These are phyloP conservation scores for Eupithecia insigniata DNA, from an alignment of 2,888 invertebrate species.

Conservation along the genomic window DNA sequence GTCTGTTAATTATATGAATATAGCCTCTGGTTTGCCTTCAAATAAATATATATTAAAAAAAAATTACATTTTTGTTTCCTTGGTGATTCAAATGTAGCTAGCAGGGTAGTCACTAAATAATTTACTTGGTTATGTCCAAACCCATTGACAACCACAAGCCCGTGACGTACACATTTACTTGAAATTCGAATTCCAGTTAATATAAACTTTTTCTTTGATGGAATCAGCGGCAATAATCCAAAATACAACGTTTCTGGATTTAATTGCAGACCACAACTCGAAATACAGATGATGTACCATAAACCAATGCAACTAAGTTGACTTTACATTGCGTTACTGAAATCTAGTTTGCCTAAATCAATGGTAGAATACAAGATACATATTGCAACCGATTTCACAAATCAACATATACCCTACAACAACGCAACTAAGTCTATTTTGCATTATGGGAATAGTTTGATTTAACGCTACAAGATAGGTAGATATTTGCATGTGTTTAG, in stretches of 20 bases:
- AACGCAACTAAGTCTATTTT: conserved; percentile 13
- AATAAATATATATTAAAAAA: no score
- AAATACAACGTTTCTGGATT: conserved; percentile 5
- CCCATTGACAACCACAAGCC: not conserved
- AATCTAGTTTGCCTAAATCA: not conserved
- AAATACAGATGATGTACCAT: not conserved
- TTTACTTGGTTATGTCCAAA: not conserved
- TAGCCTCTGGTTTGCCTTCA: no score
- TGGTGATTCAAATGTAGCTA: no score
- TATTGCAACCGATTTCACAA: not conserved
- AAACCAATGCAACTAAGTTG: not conserved
- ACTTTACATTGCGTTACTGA: not conserved
- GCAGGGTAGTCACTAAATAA: no score
- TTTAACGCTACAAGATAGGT: not conserved
- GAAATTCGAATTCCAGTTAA: not conserved
- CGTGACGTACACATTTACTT: not conserved
- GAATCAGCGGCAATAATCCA: conserved; percentile 5
- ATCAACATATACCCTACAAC: not conserved
- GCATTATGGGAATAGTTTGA: conserved; percentile 1
- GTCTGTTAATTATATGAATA: no score
- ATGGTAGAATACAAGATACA: conserved; percentile 1
- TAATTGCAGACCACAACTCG: conserved; percentile 3
- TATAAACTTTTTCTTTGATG: not conserved
- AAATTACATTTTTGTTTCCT: no score
- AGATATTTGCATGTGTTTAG: not conserved